Evolutionary conservation across 1,140 invertebrate species (phyloP), one percentile per base, ranked within the genome.

Genomic region (Drosophila rhopaloa): DNA sequence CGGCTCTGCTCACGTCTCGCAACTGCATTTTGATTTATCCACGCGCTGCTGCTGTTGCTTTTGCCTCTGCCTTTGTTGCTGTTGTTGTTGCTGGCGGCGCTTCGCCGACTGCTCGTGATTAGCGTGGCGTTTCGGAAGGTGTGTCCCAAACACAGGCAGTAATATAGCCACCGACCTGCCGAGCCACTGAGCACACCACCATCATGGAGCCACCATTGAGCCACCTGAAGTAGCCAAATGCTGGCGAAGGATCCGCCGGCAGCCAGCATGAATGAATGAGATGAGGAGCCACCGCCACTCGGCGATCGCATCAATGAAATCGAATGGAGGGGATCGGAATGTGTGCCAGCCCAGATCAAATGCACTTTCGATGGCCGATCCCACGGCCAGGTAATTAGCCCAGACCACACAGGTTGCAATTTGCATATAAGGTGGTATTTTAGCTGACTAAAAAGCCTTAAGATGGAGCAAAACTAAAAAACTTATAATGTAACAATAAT

Each of bases 21-120:
- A 80, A 59, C 68, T 83, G 80, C 81, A 81, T 89, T 89, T 89
- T 89, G 84, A 89, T 89, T 89, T 89, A 89, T 89, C 84, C 84
- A 89, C 85, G 80, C 84, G 84, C 84, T 83, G 84, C 68, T 63
- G 61, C 44, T 59, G 81, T 58, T 61, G 61, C 37, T 50, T 59
- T 55, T 78, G 75, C 10, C 46, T 58, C 47, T 65, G 40, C 60
- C 62, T 60, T 24, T 46, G 51, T 41, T 41, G 11, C 7, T 55
- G 24, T 40, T 65, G 35, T 41, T 70, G 67, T 71, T 41, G 68
- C 68, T 72, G 66, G 51, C 65, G 68, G 68, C 68, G 68, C 68
- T 72, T 71, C 43, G 57, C 13, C 66, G 35, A 71, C 65, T 76
- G 50, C 71, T 83, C 79, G 79, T 86, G 83, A 86, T 86, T 86